Conservation (phyloP, 2,113 vertebrate species). For the Halichoerus grypus region DNA sequence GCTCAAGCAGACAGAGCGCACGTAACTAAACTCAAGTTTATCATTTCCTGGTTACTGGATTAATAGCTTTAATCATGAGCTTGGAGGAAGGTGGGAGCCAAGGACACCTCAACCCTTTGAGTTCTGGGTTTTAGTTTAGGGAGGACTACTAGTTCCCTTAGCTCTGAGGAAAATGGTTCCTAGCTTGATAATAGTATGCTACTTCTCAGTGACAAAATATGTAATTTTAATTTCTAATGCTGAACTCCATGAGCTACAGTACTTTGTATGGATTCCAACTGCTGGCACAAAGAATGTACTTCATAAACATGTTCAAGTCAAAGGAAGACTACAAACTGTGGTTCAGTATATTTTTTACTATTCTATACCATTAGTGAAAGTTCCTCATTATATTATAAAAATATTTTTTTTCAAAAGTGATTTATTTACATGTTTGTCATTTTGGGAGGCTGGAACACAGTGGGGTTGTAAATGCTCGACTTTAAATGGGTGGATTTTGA, state of each 20-base stretch:
- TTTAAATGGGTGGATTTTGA: constrained; percentile 51
- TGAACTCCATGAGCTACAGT: neutral
- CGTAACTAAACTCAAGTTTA: neutral
- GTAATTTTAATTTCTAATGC: neutral
- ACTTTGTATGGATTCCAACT: neutral
- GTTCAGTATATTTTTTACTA: no score
- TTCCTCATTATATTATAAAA: no score
- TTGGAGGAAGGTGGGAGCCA: neutral
- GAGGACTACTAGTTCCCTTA: neutral
- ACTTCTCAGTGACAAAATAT: neutral
- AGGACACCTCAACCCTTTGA: neutral
- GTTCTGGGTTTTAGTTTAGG: neutral
- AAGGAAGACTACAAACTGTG: neutral
- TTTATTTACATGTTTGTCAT: neutral
- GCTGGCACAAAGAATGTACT: neutral
- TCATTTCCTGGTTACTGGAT: neutral
- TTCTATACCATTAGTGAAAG: neutral
- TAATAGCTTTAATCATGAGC: neutral
- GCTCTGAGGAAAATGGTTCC: neutral
- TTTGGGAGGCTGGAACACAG: neutral
- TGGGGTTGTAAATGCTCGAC: fast-evolving
- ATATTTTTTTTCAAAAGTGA: no score
- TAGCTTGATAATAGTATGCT: neutral
- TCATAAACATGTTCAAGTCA: neutral
- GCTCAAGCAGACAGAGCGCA: neutral